These are phyloP conservation scores for Dicyrtoma fusca DNA, from an alignment of 2,888 invertebrate genomes.

Conservation along the genomic window DNA sequence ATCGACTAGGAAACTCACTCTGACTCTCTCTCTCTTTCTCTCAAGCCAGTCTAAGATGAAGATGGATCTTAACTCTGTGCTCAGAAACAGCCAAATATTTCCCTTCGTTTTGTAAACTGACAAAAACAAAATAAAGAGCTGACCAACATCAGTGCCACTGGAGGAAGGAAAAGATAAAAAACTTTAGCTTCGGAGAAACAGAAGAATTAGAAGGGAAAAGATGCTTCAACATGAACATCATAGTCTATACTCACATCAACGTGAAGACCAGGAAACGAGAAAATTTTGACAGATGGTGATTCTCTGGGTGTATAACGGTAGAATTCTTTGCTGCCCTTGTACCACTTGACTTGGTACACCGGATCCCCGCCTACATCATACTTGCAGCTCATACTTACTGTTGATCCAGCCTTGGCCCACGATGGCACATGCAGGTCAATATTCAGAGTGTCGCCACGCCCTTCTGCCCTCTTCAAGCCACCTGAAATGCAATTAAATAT, in stretches of 20 bases:
- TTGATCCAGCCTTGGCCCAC: conserved; percentile 45
- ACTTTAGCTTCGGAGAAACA: too few relatives aligned
- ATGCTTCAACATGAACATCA: neutral
- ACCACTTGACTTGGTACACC: conserved; percentile 56
- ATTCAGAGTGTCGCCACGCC: conserved; percentile 38
- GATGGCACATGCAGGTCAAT: conserved; percentile 46
- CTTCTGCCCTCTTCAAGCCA: conserved; percentile 39
- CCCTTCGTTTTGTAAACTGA: too few relatives aligned
- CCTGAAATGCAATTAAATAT: too few relatives aligned
- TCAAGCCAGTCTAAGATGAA: too few relatives aligned
- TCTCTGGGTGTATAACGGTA: conserved; percentile 55
- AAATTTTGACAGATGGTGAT: conserved; percentile 52
- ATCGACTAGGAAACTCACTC: too few relatives aligned
- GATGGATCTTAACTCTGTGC: too few relatives aligned
- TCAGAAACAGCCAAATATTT: too few relatives aligned
- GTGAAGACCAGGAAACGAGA: conserved; percentile 49
- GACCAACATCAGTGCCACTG: neutral
- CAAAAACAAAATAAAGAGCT: neutral
- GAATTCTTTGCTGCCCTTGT: conserved; percentile 56
- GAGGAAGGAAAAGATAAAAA: neutral
- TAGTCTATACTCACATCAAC: conserved; percentile 56
- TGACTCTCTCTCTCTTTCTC: too few relatives aligned
- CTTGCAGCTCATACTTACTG: conserved; percentile 47
- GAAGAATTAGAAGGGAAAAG: neutral
- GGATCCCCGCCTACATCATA: conserved; percentile 49